A percentile compares a stretch with the other conserved stretches of the same genome.
Evolutionary conservation across 2,888 invertebrate species (phyloP).

Genomic region (Tipula unca): DNA sequence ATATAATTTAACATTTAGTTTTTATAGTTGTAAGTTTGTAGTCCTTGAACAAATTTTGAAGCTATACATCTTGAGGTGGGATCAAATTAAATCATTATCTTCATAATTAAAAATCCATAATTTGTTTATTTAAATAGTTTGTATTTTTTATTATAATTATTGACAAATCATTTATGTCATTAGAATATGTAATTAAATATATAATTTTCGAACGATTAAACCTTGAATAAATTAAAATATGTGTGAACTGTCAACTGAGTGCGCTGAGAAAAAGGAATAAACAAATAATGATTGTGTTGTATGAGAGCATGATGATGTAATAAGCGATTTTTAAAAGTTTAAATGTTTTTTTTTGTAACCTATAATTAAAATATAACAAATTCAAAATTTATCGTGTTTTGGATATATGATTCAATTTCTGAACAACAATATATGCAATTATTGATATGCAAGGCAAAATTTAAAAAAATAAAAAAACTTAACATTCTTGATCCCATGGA

Average conservation of each 20-base stretch:
- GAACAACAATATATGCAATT: background rate
- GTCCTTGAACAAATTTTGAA: background rate
- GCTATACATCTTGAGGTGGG: background rate
- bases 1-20: background rate
- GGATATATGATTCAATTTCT: background rate
- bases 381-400: background rate
- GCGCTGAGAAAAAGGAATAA: background rate
- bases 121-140: background rate
- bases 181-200: background rate
- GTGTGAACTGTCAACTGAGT: background rate
- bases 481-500: background rate
- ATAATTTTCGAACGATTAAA: background rate
- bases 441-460: too few species aligned
- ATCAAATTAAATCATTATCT: background rate
- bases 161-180: background rate
- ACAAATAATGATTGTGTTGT: background rate
- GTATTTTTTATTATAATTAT: background rate
- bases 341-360: background rate
- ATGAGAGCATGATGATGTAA: background rate
- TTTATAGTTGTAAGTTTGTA: background rate
- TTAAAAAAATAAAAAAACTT: background rate
- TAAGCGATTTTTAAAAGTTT: background rate
- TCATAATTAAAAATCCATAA: background rate
- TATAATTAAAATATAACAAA: background rate
- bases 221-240: background rate